phyloP scores from a whole-genome alignment of 1,140 invertebrate genomes.

The Neuroterus valhalla region DNA sequence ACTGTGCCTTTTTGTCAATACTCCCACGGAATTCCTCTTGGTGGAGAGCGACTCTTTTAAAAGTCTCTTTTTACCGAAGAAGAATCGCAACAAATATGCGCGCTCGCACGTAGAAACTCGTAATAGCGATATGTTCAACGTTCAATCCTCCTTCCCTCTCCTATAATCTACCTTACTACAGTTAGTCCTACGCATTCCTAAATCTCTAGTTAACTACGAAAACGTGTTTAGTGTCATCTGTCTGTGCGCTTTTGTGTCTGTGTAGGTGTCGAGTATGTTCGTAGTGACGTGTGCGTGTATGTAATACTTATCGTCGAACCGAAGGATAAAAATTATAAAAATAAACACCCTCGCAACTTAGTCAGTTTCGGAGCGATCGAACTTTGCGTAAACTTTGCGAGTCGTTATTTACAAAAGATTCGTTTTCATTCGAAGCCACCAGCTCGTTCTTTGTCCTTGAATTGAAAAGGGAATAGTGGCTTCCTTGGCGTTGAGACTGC shows the following conservation, averaged over 20 bases:
- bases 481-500: neutral
- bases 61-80: slow-evolving; percentile 35
- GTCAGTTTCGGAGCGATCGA: slow-evolving; percentile 5
- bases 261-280: slow-evolving; percentile 36
- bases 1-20: slow-evolving; percentile 6
- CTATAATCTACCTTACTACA: slow-evolving; percentile 52
- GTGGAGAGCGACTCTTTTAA: slow-evolving; percentile 1
- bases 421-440: neutral
- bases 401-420: too few species aligned
- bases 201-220: slow-evolving; percentile 60
- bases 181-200: slow-evolving; percentile 57
- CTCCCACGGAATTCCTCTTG: neutral
- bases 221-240: slow-evolving; percentile 37
- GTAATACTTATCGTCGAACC: slow-evolving; percentile 55
- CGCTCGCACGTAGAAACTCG: slow-evolving; percentile 54
- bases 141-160: slow-evolving; percentile 56
- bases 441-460: neutral
- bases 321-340: slow-evolving; percentile 62
- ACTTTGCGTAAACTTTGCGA: too few species aligned
- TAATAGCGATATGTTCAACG: slow-evolving; percentile 69
- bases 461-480: neutral
- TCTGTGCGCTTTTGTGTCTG: slow-evolving; percentile 36
- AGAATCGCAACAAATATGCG: slow-evolving; percentile 49
- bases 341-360: slow-evolving; percentile 39
- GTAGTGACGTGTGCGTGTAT: slow-evolving; percentile 38